Percentiles rank a stretch among this genome's conserved stretches.
Evolutionary conservation across 1,140 invertebrate species (phyloP).

Genomic region (Ceratitis capitata): DNA sequence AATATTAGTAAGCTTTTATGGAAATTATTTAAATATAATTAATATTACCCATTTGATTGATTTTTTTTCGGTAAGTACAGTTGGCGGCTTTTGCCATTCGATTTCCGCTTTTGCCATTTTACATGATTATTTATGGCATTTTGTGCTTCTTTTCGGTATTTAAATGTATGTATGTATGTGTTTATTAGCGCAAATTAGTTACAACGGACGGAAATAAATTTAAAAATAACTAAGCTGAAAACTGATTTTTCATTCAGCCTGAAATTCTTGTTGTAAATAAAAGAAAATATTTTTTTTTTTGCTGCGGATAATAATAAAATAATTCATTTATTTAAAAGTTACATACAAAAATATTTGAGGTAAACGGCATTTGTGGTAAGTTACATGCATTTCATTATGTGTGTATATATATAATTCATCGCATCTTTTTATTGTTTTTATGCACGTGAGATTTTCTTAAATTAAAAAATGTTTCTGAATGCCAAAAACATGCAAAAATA

Average conservation of each 20-base stretch:
- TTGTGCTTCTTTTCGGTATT: not conserved
- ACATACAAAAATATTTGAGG: conserved; percentile 1
- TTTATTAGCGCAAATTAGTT: conserved; percentile 30
- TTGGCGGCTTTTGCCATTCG: conserved; percentile 1
- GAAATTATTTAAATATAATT: not conserved
- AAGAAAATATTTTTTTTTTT: not conserved
- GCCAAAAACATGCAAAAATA: not conserved
- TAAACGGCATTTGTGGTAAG: not conserved
- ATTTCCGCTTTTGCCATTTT: not conserved
- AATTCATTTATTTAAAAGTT: not conserved
- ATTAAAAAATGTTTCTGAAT: not conserved
- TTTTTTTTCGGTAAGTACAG: not conserved
- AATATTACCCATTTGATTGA: not conserved
- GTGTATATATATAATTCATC: no score
- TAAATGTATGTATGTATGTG: conserved; percentile 30
- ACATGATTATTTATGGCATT: not conserved
- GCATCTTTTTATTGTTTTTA: not conserved
- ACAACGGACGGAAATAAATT: conserved; percentile 22
- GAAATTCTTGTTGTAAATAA: not conserved
- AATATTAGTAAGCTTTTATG: not conserved
- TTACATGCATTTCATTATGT: not conserved
- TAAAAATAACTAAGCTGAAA: no score
- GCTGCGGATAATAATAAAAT: not conserved
- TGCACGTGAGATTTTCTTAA: not conserved
- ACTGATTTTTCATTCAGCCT: not conserved